Conservation (phyloP, 2,113 vertebrate species). For the Sitta europaea region DNA sequence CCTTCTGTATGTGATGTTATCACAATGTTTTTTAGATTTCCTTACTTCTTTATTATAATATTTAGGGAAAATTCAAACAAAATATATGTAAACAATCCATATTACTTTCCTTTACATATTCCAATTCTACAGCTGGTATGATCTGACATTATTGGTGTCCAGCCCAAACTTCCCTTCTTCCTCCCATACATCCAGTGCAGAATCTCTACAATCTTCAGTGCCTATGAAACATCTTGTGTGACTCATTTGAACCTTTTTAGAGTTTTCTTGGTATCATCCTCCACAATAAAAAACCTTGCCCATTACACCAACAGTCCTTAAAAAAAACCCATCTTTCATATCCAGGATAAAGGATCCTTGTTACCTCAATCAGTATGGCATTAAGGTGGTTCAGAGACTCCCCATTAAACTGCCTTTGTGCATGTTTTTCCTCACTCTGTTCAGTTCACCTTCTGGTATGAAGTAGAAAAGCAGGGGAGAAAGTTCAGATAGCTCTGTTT, state of each 20-base stretch:
- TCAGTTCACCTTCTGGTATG: fast-evolving
- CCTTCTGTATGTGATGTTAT: neutral
- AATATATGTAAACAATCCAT: neutral
- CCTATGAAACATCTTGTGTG: neutral
- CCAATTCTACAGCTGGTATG: neutral
- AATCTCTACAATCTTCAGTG: neutral
- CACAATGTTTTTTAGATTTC: neutral
- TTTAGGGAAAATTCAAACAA: neutral
- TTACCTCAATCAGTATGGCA: neutral
- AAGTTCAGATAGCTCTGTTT: neutral
- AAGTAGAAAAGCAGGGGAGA: neutral
- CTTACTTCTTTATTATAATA: neutral
- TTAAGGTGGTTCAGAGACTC: neutral
- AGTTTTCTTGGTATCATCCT: neutral
- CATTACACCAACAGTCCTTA: neutral
- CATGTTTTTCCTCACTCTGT: neutral
- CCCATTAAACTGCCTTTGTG: neutral
- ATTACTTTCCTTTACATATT: neutral
- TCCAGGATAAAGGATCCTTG: neutral
- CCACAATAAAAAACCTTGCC: neutral
- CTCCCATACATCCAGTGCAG: neutral
- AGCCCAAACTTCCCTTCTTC: neutral
- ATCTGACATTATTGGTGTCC: neutral
- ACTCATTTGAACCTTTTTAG: neutral
- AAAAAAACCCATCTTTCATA: neutral